These are phyloP conservation scores for Eucidaris tribuloides DNA, from an alignment of 35 echinoderm and acorn worm genomes.

Conservation along the genomic window DNA sequence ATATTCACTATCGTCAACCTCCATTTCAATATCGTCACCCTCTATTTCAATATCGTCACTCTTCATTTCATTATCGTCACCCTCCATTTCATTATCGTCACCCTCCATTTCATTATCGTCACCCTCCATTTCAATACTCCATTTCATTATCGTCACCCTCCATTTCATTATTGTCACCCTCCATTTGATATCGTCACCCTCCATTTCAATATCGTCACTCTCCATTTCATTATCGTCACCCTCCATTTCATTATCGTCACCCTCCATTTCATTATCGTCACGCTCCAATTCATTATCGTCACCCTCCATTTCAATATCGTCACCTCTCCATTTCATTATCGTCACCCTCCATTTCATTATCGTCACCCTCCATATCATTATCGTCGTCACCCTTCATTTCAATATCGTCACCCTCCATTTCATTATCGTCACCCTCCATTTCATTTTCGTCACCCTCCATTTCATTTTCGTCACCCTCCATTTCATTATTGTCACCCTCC, in stretches of 20 bases:
- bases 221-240: background rate
- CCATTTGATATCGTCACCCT: background rate
- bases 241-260: background rate
- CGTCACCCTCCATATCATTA: background rate
- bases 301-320: background rate
- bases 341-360: background rate
- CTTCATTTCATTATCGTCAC: too few relatives aligned
- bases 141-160: background rate
- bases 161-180: background rate
- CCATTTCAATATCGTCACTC: background rate
- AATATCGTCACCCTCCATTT: background rate
- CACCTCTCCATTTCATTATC: background rate
- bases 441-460: background rate
- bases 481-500: too few relatives aligned
- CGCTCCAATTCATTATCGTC: background rate
- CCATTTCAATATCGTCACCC: too few relatives aligned
- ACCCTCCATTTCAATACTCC: too few relatives aligned
- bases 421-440: background rate
- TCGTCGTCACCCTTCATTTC: background rate
- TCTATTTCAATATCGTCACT: too few relatives aligned
- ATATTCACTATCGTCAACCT: too few relatives aligned
- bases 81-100: too few relatives aligned
- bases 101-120: too few relatives aligned
- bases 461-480: too few relatives aligned
- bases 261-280: background rate